Evolutionary conservation across 2,113 vertebrate species (phyloP), one percentile per base, ranked within the genome.

Genomic region (Nesoenas mayeri): DNA sequence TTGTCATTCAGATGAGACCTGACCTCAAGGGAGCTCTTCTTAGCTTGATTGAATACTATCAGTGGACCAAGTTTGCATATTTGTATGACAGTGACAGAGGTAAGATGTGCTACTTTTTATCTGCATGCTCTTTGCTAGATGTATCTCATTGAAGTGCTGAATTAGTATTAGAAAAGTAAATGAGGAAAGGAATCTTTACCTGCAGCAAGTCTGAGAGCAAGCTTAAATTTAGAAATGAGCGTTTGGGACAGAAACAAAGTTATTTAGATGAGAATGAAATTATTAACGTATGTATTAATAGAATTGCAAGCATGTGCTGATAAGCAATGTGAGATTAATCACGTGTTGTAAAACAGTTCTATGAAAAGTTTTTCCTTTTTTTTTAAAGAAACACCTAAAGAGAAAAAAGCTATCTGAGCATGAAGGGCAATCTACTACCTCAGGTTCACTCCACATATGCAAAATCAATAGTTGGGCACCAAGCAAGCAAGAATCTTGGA

Each of bases 1-100:
- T 99, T 94, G 99, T 99, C 97, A 99, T 99, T 97, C 99, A 99
- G 97, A 99, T 99, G 99, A 98, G 99, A 94, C 99, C 99, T 10
- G 99, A 99, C 92, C 99, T 99, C 97, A 99, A 99, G 91, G 99
- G 99, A 79, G 99, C 99, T 4, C 99, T 99, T 70, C 99, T 99
- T 91, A 99, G 99, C 95, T 98, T 99, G 84, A 99, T 99, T 2
- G 99, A 99, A 89, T 99, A 99, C 98, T 99, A 99, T 97, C 99
- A 99, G 87, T 99, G 99, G 99, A 99, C 99, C 95, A 99, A 99
- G 97, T 99, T 99, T 88, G 99, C 99, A 9, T 99, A 99, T 97
- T 98, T 99, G 69, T 99, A 99, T 48, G 99, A 99, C 98, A 99
- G 99, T 5, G 99, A 99, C 97, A 98, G 99, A 98, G 99, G 99